phyloP scores from a whole-genome alignment of 2,797 vertebrate species.

The Melanotaenia parkinsoni region DNA sequence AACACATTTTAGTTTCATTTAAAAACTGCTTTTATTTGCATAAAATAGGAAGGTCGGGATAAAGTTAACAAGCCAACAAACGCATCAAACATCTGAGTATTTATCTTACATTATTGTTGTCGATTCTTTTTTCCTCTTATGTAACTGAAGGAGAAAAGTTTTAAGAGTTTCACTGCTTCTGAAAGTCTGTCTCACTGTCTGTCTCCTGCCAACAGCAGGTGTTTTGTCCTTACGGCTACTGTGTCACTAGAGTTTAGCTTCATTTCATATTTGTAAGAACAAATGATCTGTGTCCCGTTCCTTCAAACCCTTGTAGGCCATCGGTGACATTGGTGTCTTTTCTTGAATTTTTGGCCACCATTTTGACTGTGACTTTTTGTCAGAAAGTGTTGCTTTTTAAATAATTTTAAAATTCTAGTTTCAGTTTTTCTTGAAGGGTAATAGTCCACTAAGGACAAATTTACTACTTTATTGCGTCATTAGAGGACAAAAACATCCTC shows the following conservation, averaged over 20 bases:
- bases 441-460: not conserved
- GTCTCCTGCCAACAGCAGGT: not conserved
- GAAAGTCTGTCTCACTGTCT: not conserved
- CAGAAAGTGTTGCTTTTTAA: too few relatives aligned
- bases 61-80: not conserved
- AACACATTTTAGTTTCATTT: not conserved
- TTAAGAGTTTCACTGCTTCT: not conserved
- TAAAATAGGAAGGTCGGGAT: not conserved
- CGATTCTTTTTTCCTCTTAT: not conserved
- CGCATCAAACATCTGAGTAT: accelerated
- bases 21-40: not conserved
- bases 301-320: not conserved
- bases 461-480: not conserved
- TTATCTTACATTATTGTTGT: not conserved
- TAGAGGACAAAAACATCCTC: not conserved
- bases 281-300: not conserved
- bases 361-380: not conserved
- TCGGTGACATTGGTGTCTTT: not conserved
- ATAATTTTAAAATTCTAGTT: not conserved
- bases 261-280: not conserved
- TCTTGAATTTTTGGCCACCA: not conserved
- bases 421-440: not conserved
- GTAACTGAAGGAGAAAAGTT: not conserved
- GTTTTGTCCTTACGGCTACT: not conserved
- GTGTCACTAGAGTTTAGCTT: not conserved